Evolutionary conservation across 1,140 invertebrate species (phyloP).

Genomic region (Sitophilus oryzae): DNA sequence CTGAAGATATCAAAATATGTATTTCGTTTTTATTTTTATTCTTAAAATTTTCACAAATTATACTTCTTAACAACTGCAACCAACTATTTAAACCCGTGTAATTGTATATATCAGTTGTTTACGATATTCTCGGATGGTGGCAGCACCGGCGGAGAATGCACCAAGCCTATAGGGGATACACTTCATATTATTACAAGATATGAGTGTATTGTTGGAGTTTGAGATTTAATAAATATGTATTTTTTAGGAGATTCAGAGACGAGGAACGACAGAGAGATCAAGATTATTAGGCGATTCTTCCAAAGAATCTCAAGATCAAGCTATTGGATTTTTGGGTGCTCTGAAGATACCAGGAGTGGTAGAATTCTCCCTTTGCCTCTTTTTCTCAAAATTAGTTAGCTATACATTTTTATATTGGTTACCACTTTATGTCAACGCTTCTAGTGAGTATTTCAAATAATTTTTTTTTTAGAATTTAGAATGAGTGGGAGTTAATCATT

Average conservation of each 20-base stretch:
- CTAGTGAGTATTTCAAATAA: conserved; percentile 70
- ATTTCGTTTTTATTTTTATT: not conserved
- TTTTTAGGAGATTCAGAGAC: conserved; percentile 46
- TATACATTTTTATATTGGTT: conserved; percentile 98
- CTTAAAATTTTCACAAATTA: not conserved
- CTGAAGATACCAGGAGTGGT: conserved; percentile 86
- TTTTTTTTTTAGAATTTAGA: too few species aligned
- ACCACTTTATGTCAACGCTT: conserved; percentile 79
- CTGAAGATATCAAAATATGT: too few species aligned
- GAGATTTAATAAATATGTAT: conserved; percentile 10
- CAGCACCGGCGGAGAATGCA: too few species aligned
- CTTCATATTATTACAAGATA: too few species aligned
- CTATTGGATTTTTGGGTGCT: conserved; percentile 74
- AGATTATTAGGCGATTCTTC: conserved; percentile 37
- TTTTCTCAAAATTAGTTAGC: conserved; percentile 96
- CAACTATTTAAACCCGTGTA: not conserved
- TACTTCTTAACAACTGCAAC: not conserved
- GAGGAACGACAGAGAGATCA: conserved; percentile 45
- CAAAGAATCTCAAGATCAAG: conserved; percentile 44
- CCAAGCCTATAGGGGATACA: too few species aligned
- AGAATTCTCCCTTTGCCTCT: conserved; percentile 89
- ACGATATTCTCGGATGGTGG: too few species aligned
- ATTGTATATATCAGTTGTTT: too few species aligned
- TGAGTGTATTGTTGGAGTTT: not conserved
- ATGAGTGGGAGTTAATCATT: too few species aligned